These are phyloP conservation scores for Megalurothrips usitatus DNA, from an alignment of 2,888 invertebrate genomes.

Conservation along the genomic window DNA sequence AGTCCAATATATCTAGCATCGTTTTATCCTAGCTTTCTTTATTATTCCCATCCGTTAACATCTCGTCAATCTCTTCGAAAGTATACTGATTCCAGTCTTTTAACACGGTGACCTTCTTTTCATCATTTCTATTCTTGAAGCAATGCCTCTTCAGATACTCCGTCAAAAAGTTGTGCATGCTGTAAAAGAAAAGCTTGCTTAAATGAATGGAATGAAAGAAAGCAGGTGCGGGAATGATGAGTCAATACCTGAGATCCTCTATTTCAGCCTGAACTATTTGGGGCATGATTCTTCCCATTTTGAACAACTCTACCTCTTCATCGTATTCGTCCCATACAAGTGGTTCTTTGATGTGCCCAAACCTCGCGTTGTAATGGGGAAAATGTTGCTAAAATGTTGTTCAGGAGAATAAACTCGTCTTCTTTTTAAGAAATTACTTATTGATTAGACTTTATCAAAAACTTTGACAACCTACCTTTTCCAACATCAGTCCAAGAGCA, in stretches of 20 bases:
- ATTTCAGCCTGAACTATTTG: not conserved
- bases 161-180: not conserved
- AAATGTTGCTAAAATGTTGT: not conserved
- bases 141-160: not conserved
- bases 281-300: not conserved
- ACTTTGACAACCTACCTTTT: not conserved
- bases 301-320: not conserved
- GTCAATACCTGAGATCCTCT: not conserved
- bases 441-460: not conserved
- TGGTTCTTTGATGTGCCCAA: not conserved
- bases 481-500: not conserved
- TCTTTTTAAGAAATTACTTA: not conserved
- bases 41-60: not conserved
- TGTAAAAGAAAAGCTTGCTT: not conserved
- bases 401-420: not conserved
- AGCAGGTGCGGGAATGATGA: not conserved
- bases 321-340: not conserved
- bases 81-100: not conserved
- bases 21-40: not conserved
- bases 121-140: not conserved
- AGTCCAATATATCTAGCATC: not conserved
- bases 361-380: not conserved
- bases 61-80: not conserved
- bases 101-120: not conserved
- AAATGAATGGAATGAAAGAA: not conserved